A percentile compares a stretch with the other conserved stretches of the same genome.
These are phyloP conservation scores for Drosophila melanosoma DNA, from an alignment of 2,888 invertebrate species.

Conservation along the genomic window DNA sequence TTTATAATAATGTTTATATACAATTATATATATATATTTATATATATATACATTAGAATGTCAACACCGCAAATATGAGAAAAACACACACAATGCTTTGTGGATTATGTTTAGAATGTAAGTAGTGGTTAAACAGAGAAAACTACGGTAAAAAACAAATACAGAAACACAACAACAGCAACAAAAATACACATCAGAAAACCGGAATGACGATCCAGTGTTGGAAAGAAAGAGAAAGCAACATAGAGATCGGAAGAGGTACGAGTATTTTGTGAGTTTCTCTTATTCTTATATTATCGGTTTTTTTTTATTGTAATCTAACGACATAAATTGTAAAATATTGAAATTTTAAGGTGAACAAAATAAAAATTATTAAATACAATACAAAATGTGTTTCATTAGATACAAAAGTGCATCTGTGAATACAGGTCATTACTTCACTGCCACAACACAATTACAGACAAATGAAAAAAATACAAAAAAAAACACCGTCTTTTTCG, in stretches of 20 bases:
- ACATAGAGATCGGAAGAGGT: slow-evolving; percentile 39
- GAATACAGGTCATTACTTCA: too few species aligned
- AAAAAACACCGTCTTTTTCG: not conserved
- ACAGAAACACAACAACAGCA: slow-evolving; percentile 17
- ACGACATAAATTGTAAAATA: slow-evolving; percentile 50
- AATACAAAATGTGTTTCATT: slow-evolving; percentile 14
- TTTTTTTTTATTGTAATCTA: slow-evolving; percentile 29
- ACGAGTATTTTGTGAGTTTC: slow-evolving; percentile 53
- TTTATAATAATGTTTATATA: not conserved
- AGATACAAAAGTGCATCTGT: not conserved
- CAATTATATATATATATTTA: not conserved
- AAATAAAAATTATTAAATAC: slow-evolving; percentile 39
- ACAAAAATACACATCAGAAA: slow-evolving; percentile 22
- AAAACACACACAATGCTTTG: slow-evolving; percentile 23
- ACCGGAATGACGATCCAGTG: slow-evolving; percentile 12
- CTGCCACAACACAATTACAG: too few species aligned
- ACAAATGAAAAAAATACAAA: not conserved
- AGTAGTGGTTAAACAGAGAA: slow-evolving; percentile 44
- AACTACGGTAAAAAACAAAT: slow-evolving; percentile 3
- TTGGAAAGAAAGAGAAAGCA: not conserved
- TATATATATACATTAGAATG: slow-evolving; percentile 5
- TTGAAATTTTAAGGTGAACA: slow-evolving; percentile 37
- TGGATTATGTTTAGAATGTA: slow-evolving; percentile 46
- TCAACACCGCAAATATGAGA: slow-evolving; percentile 10
- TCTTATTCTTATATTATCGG: slow-evolving; percentile 17